Evolutionary conservation across 2,888 invertebrate species (phyloP), one percentile per base, ranked within the genome.

Genomic region (Pachymerium ferrugineum): DNA sequence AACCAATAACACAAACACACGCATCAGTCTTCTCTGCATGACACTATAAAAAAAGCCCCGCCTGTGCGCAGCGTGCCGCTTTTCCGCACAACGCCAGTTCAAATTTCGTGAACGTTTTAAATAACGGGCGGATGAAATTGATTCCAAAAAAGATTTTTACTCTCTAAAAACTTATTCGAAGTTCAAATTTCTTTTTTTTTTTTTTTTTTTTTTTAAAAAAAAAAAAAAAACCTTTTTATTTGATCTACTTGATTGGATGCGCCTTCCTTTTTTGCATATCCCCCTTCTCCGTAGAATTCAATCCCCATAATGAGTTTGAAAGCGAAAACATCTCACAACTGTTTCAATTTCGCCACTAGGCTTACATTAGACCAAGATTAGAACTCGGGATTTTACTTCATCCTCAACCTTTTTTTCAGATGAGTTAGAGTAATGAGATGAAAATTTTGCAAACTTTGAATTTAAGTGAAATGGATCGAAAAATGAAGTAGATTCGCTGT

Each of bases 1-100:
- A 54, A 54, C 54, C 54, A 54, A 54, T 54, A 54, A 54, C 54
- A 54, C 54, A 54, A 54, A 54, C 54, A 54, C 54, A 54, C 54
- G 54, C 54, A 54, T 54, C 54, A 54, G 54, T 54, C 54, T 54
- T 54, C 54, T 28, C 54, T 25, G 54, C 54, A 54, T 54, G 54
- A 54, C 54, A 54, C 54, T 12, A n/a, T n/a, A 10, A 25, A 28
- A 22, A 54, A 54, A 54, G 54, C 54, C 22, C 54, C 54, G 54
- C 54, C 54, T 54, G 54, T 54, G 54, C 54, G 25, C 54, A 22
- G 4, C 28, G 54, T 54, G 22, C 28, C 54, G 54, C 54, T 54
- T 54, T 28, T 25, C 54, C 28, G 54, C 54, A 12, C 25, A 2
- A 10, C 54, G 28, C 54, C 28, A 25, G 22, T 28, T 54, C 54